Evolutionary conservation across 1,140 invertebrate genomes (phyloP), one percentile per base, ranked within the genome.

Genomic region (Adoxophyes honmai): DNA sequence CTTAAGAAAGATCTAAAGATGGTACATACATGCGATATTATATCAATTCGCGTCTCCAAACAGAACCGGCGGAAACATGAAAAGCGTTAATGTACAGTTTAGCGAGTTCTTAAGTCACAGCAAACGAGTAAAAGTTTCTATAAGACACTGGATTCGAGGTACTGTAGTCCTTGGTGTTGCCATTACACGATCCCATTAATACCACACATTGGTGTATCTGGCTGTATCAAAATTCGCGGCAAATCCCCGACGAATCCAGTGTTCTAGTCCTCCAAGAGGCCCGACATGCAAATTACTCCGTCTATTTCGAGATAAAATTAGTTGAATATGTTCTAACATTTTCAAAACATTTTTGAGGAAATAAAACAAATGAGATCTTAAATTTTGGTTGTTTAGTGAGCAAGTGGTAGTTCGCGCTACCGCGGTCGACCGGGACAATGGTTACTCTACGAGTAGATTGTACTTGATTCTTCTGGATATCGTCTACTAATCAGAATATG

Each of bases 361-460:
- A 61, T 64, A 73, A 66, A 69, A 69, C 73, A 79, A 83, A 82
- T 86, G 81, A 86, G 86, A 88, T 88, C 86, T 80, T 37, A 75
- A 84, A 84, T 86, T 84, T 86, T 84, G 78, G 81, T 88, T 84
- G 69, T 54, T 81, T 63, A 80, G 75, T 86, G 80, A 84, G 81
- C 78, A 83, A 86, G 65, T 73, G 55, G 66, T 70, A 81, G 66
- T 67, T 77, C 60, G 53, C 74, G 59, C 66, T 74, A 73, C 64
- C 69, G 73, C 72, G 72, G 70, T 63, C 54, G 57, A 54, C 53
- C 60, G 18, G 54, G 59, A 60, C 56, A 61, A 61, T 58, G 44
- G 58, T 64, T 64, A 68, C 53, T 68, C 67, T 66, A 71, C 48
- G 59, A 76, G 66, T 64, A 56, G 68, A 71, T 82, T 86, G 78